Evolutionary conservation across 2,888 invertebrate genomes (phyloP), one percentile per base, ranked within the genome.

Genomic region (Marasmarcha lunaedactyla): DNA sequence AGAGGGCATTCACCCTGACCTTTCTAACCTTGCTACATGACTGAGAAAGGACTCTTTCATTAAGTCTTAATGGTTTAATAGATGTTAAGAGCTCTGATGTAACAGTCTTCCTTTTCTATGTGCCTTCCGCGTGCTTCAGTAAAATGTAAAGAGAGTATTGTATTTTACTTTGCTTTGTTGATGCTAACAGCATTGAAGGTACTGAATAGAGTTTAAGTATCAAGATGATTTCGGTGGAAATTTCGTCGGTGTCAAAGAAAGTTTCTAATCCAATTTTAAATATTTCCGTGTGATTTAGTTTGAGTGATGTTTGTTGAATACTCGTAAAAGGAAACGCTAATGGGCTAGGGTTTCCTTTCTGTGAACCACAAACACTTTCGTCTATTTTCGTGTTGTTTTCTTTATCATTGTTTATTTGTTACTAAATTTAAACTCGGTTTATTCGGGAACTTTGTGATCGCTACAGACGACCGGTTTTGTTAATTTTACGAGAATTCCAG

Each of bases 1-100:
- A 48, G 40, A 48, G 71, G 66, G 72, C 70, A 66, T 66, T 68
- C 58, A 66, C 70, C 63, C 63, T 71, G 69, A 73, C 71, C 71
- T 71, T 63, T 68, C 59, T 57, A 71, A 71, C 72, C 67, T 70
- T 67, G 67, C 59, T 57, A 62, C 59, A 59, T 59, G 57, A 65
- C 55, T 54, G 54, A 55, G 57, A 61, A 70, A 65, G 64, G 57
- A 62, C 63, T 51, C 56, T 61, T 59, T 65, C 61, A 63, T 66
- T 60, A 68, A 60, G 46, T 57, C 52, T 58, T 65, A 66, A 71
- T 40, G 67, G 63, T 60, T 57, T 60, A 62, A 62, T 61, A 55
- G 51, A 50, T 45, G 39, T 45, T 42, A 12, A 35, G 38, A 37
- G 30, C 11, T 7, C 10, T n/a, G n/a, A 30, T 11, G 11, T 3